A percentile compares a stretch with the other conserved stretches of the same genome.
Evolutionary conservation across 2,113 vertebrate species (phyloP).

Genomic region (Semicossyphus pulcher): DNA sequence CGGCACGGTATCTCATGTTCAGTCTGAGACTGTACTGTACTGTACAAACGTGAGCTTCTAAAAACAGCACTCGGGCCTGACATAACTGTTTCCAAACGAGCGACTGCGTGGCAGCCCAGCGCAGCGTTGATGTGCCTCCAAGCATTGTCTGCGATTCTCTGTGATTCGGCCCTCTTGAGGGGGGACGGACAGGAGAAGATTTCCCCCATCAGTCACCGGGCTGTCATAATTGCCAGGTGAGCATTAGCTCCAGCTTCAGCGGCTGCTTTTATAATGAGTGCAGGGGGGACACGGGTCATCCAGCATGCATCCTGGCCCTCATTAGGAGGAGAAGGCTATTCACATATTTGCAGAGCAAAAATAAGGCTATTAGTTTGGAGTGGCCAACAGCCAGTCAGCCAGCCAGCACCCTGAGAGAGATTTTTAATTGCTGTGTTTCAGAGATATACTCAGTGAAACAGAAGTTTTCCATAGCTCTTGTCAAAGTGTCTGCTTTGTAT

Average conservation of each 20-base stretch:
- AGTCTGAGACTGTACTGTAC: slow-evolving; percentile 39
- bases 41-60: slow-evolving; percentile 61
- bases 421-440: slow-evolving; percentile 69
- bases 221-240: slow-evolving; percentile 77
- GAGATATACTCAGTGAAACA: slow-evolving; percentile 48
- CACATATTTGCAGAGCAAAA: slow-evolving; percentile 76
- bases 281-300: slow-evolving; percentile 72
- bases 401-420: slow-evolving; percentile 41
- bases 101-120: slow-evolving; percentile 55
- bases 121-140: slow-evolving; percentile 61
- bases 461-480: slow-evolving; percentile 39
- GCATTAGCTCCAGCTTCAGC: slow-evolving; percentile 55
- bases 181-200: slow-evolving; percentile 53
- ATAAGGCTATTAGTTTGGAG: slow-evolving; percentile 73
- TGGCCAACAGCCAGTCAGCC: slow-evolving; percentile 54
- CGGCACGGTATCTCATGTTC: slow-evolving; percentile 44
- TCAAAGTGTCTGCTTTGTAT: slow-evolving; percentile 42
- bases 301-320: slow-evolving; percentile 70
- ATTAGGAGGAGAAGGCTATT: slow-evolving; percentile 72
- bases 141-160: slow-evolving; percentile 54
- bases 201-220: slow-evolving; percentile 60
- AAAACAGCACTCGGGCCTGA: slow-evolving; percentile 65
- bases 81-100: slow-evolving; percentile 69
- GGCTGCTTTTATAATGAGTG: slow-evolving; percentile 79
- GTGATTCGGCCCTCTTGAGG: slow-evolving; percentile 46